phyloP scores from a whole-genome alignment of 2,797 vertebrate genomes.

The Enteromius mattozi region DNA sequence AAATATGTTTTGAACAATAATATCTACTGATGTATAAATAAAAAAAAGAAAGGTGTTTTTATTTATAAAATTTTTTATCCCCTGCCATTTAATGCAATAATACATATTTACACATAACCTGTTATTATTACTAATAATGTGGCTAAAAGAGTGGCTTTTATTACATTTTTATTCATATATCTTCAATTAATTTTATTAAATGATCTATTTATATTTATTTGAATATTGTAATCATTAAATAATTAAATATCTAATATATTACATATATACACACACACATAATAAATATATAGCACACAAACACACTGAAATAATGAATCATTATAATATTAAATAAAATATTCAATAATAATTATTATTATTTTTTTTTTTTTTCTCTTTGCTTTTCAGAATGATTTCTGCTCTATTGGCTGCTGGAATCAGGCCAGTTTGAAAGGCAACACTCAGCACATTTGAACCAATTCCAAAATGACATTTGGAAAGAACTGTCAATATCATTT shows the following conservation, averaged over 20 bases:
- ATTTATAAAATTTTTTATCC: background rate
- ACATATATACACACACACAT: too few relatives aligned
- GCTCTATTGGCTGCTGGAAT: constrained; percentile 64
- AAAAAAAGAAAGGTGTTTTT: background rate
- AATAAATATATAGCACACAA: too few relatives aligned
- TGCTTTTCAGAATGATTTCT: constrained; percentile 61
- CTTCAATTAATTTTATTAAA: background rate
- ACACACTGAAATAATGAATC: background rate
- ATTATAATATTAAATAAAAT: background rate
- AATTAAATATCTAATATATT: too few relatives aligned
- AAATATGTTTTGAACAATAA: background rate
- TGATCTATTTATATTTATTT: too few relatives aligned
- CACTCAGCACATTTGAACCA: constrained; percentile 61
- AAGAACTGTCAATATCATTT: constrained; percentile 69
- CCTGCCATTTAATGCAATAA: background rate
- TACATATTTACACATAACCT: background rate
- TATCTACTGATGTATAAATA: background rate
- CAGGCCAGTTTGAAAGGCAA: constrained; percentile 61
- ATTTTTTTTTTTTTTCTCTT: background rate
- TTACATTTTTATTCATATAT: background rate
- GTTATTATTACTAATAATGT: background rate
- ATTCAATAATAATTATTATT: background rate
- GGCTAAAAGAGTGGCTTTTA: background rate
- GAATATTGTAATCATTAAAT: too few relatives aligned
- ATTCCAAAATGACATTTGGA: constrained; percentile 68